A percentile compares a stretch with the other conserved stretches of the same genome.
Conservation (phyloP, 2,113 vertebrate species). For the crab-eating macaque (Macaca fascicularis) region DNA sequence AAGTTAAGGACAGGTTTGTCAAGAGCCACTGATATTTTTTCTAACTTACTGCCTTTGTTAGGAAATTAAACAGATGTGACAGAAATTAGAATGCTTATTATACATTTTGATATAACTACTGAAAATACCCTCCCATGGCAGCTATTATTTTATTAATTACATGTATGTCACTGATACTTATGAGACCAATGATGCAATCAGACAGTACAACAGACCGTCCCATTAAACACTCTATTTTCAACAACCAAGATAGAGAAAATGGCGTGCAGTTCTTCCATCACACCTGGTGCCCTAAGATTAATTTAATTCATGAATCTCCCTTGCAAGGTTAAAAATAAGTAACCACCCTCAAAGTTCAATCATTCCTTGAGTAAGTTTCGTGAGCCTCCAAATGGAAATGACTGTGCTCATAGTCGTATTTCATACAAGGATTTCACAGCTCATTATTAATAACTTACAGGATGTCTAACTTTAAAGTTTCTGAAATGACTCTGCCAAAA, state of each 20-base stretch:
- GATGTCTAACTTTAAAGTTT: neutral
- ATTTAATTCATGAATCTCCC: constrained; percentile 43
- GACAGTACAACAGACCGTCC: neutral
- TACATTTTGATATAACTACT: neutral
- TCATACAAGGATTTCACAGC: neutral
- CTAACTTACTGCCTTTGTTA: neutral
- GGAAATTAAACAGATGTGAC: constrained; percentile 37
- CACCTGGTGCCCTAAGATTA: neutral
- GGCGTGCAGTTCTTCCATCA: neutral
- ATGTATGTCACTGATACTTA: neutral
- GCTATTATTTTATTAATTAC: constrained; percentile 8
- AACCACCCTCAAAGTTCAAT: neutral
- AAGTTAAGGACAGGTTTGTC: neutral
- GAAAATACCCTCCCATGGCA: neutral
- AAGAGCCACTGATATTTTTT: neutral
- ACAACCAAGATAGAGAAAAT: neutral
- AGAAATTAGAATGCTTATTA: neutral
- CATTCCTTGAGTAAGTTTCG: neutral
- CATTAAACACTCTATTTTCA: neutral
- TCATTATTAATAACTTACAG: constrained; percentile 34
- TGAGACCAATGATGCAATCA: neutral
- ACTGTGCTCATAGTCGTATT: neutral
- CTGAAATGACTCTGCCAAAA: neutral
- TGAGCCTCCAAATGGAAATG: neutral
- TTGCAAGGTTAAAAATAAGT: constrained; percentile 35